Evolutionary conservation across 1,140 invertebrate species (phyloP), one percentile per base, ranked within the genome.

Genomic region (fruit fly (Drosophila melanogaster)): DNA sequence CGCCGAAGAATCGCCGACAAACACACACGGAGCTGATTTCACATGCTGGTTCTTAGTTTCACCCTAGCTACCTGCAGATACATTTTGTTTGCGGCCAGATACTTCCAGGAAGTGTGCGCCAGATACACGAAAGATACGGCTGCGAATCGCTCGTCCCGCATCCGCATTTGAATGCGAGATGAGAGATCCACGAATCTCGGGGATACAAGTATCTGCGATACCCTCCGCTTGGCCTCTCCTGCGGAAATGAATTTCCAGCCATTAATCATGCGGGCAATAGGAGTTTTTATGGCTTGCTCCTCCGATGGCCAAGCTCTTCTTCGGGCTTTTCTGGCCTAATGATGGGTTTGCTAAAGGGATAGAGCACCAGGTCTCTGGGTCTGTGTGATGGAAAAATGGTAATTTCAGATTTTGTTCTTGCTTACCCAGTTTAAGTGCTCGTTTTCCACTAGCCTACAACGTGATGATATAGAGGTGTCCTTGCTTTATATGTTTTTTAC

Each of bases 191-290:
- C 62, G 44, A 46, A 61, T 51, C 64, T 43, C 46, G 35, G 73
- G 53, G 24, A 54, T 19, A 67, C 49, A 67, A 43, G 47, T 40
- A 19, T 38, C 26, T 40, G 43, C 49, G 12, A 44, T 44, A n/a
- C 56, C 44, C 26, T 43, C 22, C 38, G 24, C 38, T 24, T 15
- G 15, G 33, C 24, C 51, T 54, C 51, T 64, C 43, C 79, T 62
- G 77, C 80, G 84, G 84, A 89, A 89, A 89, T 78, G 84, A 89
- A 89, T 89, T 75, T 80, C 65, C 79, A 65, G 73, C 76, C 84
- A 89, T 89, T 84, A 89, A 89, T 89, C 84, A 87, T 87, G 64
- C 64, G 62, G 40, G 84, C 84, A 89, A 84, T 89, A 89, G 79
- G 59, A 89, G 54, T 78, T 73, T 66, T 47, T 49, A 53, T 56